phyloP scores from a whole-genome alignment of 2,113 vertebrate genomes.

The zebrafish (Danio rerio) region GRCz12tu NC_133189.1:27148001-27148500 shows the following conservation, averaged over 20 bases:
- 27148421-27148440: too few relatives aligned
- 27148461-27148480: too few relatives aligned
- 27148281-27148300: not conserved
- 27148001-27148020: not conserved
- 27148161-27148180: not conserved
- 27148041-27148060: not conserved
- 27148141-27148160: not conserved
- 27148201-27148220: not conserved
- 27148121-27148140: slow-evolving; percentile 2
- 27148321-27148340: not conserved
- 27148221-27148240: too few relatives aligned
- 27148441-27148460: too few relatives aligned
- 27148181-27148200: not conserved
- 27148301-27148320: not conserved
- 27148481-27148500: not conserved
- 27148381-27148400: too few relatives aligned
- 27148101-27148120: not conserved
- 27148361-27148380: not conserved
- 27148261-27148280: not conserved
- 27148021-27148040: not conserved
- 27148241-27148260: not conserved
- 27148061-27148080: slow-evolving; percentile 17
- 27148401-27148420: too few relatives aligned
- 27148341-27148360: not conserved
- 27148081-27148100: not conserved